These are phyloP conservation scores for Actias luna DNA, from an alignment of 2,888 invertebrate species.

Conservation along the genomic window DNA sequence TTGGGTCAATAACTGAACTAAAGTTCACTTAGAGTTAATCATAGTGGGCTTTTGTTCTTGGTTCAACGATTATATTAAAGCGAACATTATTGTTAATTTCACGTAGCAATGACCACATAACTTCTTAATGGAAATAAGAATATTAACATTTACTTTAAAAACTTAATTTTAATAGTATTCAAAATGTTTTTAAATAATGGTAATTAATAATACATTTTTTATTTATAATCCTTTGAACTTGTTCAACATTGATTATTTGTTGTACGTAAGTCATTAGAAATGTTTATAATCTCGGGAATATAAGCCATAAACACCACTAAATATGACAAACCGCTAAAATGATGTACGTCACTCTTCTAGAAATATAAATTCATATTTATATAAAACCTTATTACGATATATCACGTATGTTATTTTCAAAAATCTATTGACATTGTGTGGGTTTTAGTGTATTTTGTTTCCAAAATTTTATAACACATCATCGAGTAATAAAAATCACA, in stretches of 20 bases:
- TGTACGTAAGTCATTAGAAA: no score
- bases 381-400: neutral
- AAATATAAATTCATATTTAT: no score
- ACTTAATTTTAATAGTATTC: neutral
- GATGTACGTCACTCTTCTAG: neutral
- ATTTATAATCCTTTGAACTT: no score
- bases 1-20: neutral
- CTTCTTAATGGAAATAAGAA: neutral
- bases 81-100: neutral
- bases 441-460: neutral
- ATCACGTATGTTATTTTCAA: neutral
- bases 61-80: neutral
- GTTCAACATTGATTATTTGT: no score
- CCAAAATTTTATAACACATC: no score
- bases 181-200: no score
- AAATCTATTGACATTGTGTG: neutral
- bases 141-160: neutral
- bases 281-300: neutral
- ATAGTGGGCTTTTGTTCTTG: neutral
- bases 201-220: no score
- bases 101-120: neutral
- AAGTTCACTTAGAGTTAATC: neutral
- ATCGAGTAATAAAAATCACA: no score
- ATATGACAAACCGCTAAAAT: neutral
- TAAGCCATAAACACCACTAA: neutral